phyloP scores from a whole-genome alignment of 2,113 vertebrate species.

The Haemorhous mexicanus region DNA sequence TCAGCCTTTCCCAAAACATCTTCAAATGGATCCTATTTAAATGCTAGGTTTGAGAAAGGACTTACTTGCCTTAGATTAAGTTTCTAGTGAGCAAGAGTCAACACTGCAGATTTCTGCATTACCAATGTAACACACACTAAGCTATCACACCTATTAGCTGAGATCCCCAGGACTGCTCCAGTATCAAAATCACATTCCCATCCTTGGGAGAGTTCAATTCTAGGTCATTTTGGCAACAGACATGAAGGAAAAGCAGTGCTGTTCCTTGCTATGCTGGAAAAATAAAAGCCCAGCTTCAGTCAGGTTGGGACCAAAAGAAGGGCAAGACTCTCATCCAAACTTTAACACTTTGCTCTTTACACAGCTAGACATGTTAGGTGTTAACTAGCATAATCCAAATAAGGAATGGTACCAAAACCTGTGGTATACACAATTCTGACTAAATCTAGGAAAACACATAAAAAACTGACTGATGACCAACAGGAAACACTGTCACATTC shows the following conservation, averaged over 20 bases:
- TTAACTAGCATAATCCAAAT: neutral
- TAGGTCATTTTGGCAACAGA: neutral
- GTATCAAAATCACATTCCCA: neutral
- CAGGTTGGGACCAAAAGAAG: rapidly evolving
- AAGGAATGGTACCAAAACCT: neutral
- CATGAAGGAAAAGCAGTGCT: neutral
- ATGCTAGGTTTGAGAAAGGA: neutral
- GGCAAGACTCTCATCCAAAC: neutral
- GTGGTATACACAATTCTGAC: neutral
- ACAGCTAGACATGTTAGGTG: neutral
- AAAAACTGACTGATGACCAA: neutral
- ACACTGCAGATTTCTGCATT: neutral
- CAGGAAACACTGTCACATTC: neutral
- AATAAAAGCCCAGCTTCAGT: neutral
- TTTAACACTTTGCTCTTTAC: neutral
- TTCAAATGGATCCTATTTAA: neutral
- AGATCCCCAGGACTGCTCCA: neutral
- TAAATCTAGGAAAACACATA: neutral
- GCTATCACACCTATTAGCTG: neutral
- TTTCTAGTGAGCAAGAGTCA: neutral
- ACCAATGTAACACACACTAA: neutral
- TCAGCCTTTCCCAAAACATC: neutral
- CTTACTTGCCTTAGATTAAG: neutral
- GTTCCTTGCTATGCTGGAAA: neutral
- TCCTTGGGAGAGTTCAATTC: neutral